Conservation (phyloP, 2,797 vertebrate species). For the Coracias cyanogaster region DNA sequence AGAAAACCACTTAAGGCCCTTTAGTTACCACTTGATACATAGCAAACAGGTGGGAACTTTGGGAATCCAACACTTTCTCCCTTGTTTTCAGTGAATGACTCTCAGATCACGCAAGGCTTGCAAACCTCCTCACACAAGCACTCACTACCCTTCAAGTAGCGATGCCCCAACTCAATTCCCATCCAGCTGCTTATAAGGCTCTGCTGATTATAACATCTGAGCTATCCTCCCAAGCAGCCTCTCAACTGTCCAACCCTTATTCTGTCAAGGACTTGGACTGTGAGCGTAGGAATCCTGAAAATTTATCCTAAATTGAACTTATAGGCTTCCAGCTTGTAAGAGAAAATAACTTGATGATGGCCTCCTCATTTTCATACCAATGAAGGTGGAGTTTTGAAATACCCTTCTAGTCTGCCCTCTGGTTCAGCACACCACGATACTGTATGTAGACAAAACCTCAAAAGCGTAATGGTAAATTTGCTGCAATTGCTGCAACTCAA, state of each 20-base stretch:
- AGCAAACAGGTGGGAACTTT: not conserved
- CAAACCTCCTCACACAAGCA: not conserved
- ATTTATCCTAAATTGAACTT: not conserved
- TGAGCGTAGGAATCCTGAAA: not conserved
- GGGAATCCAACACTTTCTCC: not conserved
- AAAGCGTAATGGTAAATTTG: not conserved
- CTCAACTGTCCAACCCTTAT: not conserved
- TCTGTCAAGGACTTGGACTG: not conserved
- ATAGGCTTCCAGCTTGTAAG: not conserved
- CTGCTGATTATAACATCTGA: not conserved
- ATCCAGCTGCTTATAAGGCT: not conserved
- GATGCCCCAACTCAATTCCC: not conserved
- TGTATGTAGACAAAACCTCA: not conserved
- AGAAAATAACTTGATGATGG: not conserved
- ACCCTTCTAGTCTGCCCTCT: not conserved
- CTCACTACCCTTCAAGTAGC: not conserved
- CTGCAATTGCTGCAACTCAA: not conserved
- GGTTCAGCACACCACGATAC: not conserved
- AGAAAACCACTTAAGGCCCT: not conserved
- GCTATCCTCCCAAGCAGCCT: not conserved
- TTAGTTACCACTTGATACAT: not conserved
- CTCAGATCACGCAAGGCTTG: not conserved
- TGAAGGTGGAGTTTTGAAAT: not conserved
- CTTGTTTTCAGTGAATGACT: not conserved
- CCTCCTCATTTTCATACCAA: not conserved